Evolutionary conservation across 2,113 vertebrate species (phyloP).

Genomic region (Taxidea taxus): DNA sequence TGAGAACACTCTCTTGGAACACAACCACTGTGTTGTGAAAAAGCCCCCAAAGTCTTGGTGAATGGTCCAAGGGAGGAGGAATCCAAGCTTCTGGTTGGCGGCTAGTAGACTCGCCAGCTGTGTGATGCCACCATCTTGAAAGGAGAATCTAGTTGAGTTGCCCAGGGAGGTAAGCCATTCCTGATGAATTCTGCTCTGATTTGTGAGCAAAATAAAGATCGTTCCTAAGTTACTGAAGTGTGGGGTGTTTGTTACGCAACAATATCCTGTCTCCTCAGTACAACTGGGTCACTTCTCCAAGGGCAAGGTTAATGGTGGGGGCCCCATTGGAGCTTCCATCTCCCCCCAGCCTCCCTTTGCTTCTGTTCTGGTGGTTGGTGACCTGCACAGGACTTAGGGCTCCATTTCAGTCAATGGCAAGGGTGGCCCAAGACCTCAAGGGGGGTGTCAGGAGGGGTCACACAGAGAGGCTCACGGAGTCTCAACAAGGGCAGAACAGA

Average conservation of each 20-base stretch:
- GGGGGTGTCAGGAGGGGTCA: neutral
- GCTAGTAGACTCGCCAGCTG: neutral
- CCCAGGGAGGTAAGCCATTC: neutral
- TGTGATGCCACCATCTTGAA: neutral
- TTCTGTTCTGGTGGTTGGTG: neutral
- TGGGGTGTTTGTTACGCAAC: too few relatives aligned
- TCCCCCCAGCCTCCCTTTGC: neutral
- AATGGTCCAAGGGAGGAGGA: neutral
- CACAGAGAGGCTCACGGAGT: neutral
- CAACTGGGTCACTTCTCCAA: neutral
- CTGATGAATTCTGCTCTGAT: neutral
- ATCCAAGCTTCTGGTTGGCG: neutral
- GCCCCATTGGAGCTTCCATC: neutral
- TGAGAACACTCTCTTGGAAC: neutral
- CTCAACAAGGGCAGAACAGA: neutral
- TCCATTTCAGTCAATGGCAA: neutral
- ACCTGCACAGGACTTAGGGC: neutral
- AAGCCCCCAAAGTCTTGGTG: neutral
- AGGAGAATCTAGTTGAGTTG: neutral
- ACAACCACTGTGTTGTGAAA: neutral
- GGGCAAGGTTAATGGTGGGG: rapidly evolving
- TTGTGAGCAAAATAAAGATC: neutral
- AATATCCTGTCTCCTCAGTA: neutral
- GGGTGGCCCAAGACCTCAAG: neutral
- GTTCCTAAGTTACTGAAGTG: neutral